Evolutionary conservation across 2,797 vertebrate species (phyloP).

Genomic region (Ispidina lecontei): DNA sequence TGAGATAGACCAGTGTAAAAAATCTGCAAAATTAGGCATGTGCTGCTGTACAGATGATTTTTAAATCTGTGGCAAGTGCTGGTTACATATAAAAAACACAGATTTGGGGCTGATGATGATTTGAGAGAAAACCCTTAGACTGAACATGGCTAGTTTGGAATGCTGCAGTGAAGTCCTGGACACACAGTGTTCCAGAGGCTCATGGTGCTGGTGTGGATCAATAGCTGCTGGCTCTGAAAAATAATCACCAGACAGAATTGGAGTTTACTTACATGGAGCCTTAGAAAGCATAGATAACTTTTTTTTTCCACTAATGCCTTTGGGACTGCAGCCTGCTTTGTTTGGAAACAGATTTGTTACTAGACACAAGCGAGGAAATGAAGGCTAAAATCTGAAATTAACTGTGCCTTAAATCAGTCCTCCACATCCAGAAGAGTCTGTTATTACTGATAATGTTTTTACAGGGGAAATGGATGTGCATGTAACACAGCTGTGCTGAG

Average conservation of each 20-base stretch:
- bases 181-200: background rate
- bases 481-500: background rate
- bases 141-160: background rate
- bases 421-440: background rate
- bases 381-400: constrained; percentile 34
- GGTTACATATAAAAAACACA: background rate
- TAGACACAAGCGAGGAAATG: background rate
- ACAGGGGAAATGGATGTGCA: background rate
- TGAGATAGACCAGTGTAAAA: background rate
- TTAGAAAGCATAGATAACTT: background rate
- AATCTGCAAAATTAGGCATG: background rate
- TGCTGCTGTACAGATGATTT: background rate
- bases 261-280: background rate
- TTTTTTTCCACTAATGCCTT: background rate
- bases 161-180: background rate
- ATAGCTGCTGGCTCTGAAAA: background rate
- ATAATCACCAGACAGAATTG: background rate
- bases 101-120: background rate
- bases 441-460: constrained; percentile 26
- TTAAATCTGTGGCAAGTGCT: background rate
- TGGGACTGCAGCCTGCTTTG: background rate
- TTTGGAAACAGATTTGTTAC: background rate
- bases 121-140: background rate
- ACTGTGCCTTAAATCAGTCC: background rate
- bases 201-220: background rate